Percentiles rank a stretch among this genome's conserved stretches.
Conservation (phyloP, 2,888 invertebrate species). For the Tholera decimalis region DNA sequence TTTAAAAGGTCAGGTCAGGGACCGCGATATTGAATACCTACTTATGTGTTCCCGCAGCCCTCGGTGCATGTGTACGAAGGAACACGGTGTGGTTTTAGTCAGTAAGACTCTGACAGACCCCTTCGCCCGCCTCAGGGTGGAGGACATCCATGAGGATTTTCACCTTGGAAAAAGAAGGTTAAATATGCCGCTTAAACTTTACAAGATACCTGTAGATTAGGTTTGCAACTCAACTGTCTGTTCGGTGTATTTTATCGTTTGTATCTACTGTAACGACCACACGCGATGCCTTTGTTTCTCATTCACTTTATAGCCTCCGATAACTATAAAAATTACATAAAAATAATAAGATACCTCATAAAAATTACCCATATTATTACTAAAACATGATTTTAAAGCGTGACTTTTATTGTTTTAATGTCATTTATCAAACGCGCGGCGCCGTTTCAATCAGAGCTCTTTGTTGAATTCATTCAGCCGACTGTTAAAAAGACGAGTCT, state of each 20-base stretch:
- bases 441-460: constrained; percentile 20
- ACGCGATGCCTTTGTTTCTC: constrained; percentile 29
- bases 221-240: neutral
- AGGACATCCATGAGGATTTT: no score
- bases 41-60: no score
- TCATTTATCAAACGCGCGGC: constrained; percentile 27
- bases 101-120: no score
- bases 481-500: constrained; percentile 18
- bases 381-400: constrained; percentile 21
- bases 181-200: no score
- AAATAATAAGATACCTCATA: constrained; percentile 28
- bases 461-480: constrained; percentile 16
- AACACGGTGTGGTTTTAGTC: no score
- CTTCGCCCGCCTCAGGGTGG: no score
- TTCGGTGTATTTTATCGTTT: neutral
- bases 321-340: constrained; percentile 44
- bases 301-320: constrained; percentile 28
- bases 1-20: no score
- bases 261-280: constrained; percentile 32
- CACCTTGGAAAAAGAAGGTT: no score
- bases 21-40: no score
- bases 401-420: constrained; percentile 26
- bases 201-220: neutral
- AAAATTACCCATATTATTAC: constrained; percentile 30
- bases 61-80: no score